Conservation (phyloP, 2,797 vertebrate species). For the Channa striata region DNA sequence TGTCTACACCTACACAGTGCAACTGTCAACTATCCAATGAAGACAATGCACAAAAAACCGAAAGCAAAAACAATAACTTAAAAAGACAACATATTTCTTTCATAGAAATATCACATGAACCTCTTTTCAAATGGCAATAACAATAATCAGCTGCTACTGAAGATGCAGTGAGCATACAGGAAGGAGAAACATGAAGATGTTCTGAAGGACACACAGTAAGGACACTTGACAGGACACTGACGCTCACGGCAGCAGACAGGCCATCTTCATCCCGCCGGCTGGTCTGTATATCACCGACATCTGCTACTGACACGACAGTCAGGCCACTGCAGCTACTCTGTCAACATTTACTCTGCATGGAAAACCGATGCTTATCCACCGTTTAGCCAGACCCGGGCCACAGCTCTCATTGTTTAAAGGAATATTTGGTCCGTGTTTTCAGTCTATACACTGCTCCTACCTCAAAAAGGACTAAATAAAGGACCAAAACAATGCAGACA, state of each 20-base stretch:
- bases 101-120: no score
- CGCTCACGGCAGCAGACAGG: constrained; percentile 48
- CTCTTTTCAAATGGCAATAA: no score
- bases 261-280: constrained; percentile 31
- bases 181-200: no score
- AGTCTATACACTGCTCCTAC: not conserved
- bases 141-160: no score
- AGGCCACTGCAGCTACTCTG: constrained; percentile 29
- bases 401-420: not conserved
- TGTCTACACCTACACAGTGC: no score
- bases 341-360: constrained; percentile 61
- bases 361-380: not conserved
- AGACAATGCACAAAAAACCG: no score
- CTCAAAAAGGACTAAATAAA: no score
- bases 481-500: no score
- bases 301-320: constrained; percentile 49
- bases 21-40: no score
- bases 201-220: constrained; percentile 1
- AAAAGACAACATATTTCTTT: no score
- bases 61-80: no score
- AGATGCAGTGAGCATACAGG: no score
- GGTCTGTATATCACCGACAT: constrained; percentile 47
- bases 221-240: constrained; percentile 28
- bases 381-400: not conserved
- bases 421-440: not conserved